phyloP scores from a whole-genome alignment of 2,797 vertebrate species.

The Chaetophractus vellerosus region DNA sequence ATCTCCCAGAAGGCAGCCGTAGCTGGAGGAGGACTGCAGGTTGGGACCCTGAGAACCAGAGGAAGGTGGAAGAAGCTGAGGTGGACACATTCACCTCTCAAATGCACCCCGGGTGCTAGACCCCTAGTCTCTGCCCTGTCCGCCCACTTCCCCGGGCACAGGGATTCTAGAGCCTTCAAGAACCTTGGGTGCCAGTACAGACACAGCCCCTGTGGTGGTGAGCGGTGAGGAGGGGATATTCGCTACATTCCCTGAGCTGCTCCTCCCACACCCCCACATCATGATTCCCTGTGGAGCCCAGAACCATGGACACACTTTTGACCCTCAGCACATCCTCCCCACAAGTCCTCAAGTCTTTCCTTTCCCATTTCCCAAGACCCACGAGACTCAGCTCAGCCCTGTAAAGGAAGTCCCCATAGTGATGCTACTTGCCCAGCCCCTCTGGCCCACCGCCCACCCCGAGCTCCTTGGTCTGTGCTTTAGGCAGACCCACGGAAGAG shows the following conservation, averaged over 20 bases:
- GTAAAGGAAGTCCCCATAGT: background rate
- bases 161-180: background rate
- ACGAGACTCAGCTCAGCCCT: background rate
- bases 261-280: accelerated
- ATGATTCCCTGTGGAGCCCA: background rate
- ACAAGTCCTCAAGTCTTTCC: background rate
- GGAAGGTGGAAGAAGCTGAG: background rate
- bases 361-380: background rate
- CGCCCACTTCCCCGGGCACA: too few relatives aligned
- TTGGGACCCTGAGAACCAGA: background rate
- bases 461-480: background rate
- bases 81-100: background rate
- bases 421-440: background rate
- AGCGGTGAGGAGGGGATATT: too few relatives aligned
- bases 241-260: background rate
- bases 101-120: background rate
- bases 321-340: background rate
- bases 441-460: background rate
- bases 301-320: background rate
- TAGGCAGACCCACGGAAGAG: background rate
- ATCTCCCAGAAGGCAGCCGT: background rate
- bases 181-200: background rate
- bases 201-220: background rate
- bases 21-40: too few relatives aligned
- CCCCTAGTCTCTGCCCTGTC: background rate